These are phyloP conservation scores for Reticulitermes speratus DNA, from an alignment of 1,140 invertebrate species.

Conservation along the genomic window DNA sequence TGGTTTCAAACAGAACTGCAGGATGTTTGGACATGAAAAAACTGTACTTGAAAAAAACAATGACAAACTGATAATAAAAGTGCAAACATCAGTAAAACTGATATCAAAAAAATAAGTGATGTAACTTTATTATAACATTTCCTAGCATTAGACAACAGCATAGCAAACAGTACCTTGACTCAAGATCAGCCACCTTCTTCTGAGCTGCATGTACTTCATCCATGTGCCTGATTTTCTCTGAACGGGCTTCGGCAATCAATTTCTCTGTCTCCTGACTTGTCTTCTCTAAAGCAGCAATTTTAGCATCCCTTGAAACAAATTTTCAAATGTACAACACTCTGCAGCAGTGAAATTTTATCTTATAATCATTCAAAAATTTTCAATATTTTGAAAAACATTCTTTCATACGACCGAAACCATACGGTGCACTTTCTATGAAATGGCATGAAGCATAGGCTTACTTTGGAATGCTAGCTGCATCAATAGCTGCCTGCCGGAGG, in stretches of 20 bases:
- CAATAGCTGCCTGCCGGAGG: slow-evolving; percentile 77
- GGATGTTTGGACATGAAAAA: not conserved
- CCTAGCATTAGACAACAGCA: not conserved
- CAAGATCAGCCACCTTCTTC: slow-evolving; percentile 79
- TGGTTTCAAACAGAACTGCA: not conserved
- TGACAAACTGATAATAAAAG: no score
- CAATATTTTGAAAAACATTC: no score
- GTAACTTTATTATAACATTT: no score
- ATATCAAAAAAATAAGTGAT: no score
- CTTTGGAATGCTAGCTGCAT: slow-evolving; percentile 82
- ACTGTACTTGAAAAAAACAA: not conserved
- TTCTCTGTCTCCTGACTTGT: slow-evolving; percentile 85
- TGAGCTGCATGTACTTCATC: slow-evolving; percentile 82
- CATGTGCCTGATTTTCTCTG: slow-evolving; percentile 83
- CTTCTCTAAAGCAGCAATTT: slow-evolving; percentile 81
- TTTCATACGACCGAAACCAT: no score
- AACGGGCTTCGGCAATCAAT: slow-evolving; percentile 79
- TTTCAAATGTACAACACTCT: slow-evolving; percentile 29
- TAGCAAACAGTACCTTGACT: slow-evolving; percentile 60
- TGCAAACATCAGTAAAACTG: no score
- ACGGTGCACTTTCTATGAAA: no score
- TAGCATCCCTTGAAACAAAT: slow-evolving; percentile 66
- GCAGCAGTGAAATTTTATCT: slow-evolving; percentile 14
- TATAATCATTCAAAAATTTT: not conserved
- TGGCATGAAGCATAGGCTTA: slow-evolving; percentile 44